Evolutionary conservation across 2,797 vertebrate genomes (phyloP), one percentile per base, ranked within the genome.

Genomic region (Craterocephalus amniculus): DNA sequence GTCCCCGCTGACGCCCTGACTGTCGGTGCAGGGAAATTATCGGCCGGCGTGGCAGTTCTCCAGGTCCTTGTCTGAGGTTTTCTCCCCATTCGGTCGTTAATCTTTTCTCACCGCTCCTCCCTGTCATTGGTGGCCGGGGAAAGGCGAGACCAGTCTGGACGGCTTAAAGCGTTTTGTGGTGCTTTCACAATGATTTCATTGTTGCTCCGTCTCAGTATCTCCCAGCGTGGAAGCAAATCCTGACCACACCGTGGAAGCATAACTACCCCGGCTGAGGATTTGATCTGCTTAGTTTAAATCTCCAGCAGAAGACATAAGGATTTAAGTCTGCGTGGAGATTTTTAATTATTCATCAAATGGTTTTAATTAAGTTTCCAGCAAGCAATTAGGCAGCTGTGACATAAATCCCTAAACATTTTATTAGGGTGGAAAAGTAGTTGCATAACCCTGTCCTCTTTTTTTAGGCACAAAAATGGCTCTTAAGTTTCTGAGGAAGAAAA

Each of bases 381-480:
- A 36, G 36, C 32, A 76, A 73, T 79, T 76, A 65, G 40, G 49
- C 56, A 2, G 54, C 56, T 4, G 31, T 63, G 73, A 70, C 74
- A 76, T 79, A 65, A 84, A 83, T 78, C 73, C 79, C 62, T 24
- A 12, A 74, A 71, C 32, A 14, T 22, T 68, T 43, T 43, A 38
- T 3, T 31, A 13, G 54, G 58, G 32, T 67, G 54, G 24, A 24
- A 54, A 43, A 40, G 4, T 3, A 55, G 58, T 84, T 65, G n/a
- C 1, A 38, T 78, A 84, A 89, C 74, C 16, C 0, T 0, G 0
- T 61, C 29, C 32, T 61, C 26, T 43, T 43, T 9, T 43, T 43
- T 9, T 67, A 95, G 94, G 94, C 60, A 93, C 93, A 0, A 95
- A 95, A 72, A 95, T 95, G 94, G 95, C 95, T 4, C 80, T 95